These are phyloP conservation scores for Sphyrna mokarran DNA, from an alignment of 2,113 vertebrate species.

Conservation along the genomic window DNA sequence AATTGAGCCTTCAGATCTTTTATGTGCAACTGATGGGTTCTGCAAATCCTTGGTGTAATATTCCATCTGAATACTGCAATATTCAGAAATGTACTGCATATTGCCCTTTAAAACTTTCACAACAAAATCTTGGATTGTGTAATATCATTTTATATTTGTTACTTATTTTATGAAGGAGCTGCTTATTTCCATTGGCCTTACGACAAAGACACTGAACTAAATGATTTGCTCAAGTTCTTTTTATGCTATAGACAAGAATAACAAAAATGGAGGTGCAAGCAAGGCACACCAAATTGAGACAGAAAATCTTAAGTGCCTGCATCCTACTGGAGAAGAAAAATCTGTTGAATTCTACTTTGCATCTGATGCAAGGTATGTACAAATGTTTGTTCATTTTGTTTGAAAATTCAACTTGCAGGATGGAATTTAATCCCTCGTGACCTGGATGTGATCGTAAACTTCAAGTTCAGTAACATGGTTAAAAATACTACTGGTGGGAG, in stretches of 20 bases:
- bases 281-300: constrained; percentile 55
- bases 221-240: constrained; percentile 11
- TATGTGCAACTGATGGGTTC: neutral
- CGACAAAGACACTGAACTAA: neutral
- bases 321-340: constrained; percentile 66
- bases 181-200: neutral
- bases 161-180: neutral
- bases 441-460: too few relatives aligned
- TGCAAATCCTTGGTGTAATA: neutral
- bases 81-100: neutral
- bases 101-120: neutral
- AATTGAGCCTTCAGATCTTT: neutral
- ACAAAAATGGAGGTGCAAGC: constrained; percentile 58
- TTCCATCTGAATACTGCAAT: neutral
- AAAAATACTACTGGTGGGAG: too few relatives aligned
- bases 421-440: too few relatives aligned
- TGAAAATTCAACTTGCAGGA: too few relatives aligned
- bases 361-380: constrained; percentile 83
- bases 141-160: neutral
- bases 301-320: constrained; percentile 64
- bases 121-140: neutral
- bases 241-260: constrained; percentile 49
- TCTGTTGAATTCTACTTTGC: constrained; percentile 93
- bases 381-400: neutral
- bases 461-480: too few relatives aligned